Evolutionary conservation across 2,888 invertebrate species (phyloP).

Genomic region (Lucinisca nassula): DNA sequence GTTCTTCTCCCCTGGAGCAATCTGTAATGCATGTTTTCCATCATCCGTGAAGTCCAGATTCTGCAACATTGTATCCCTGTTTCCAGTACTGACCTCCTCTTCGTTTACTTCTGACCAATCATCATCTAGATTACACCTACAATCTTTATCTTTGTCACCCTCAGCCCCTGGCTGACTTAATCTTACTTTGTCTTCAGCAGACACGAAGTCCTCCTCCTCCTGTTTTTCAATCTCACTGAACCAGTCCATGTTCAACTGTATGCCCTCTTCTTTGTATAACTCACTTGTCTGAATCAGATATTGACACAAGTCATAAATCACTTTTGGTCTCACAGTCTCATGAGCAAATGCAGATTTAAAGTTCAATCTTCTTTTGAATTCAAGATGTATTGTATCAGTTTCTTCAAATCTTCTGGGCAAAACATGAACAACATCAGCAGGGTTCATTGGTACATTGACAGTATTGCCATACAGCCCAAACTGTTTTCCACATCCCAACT

Average conservation of each 20-base stretch:
- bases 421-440: constrained; percentile 17
- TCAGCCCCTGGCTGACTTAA: no score
- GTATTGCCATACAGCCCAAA: constrained; percentile 53
- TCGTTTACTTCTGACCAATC: constrained; percentile 42
- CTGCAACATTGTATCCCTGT: constrained; percentile 50
- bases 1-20: constrained; percentile 49
- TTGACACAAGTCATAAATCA: constrained; percentile 49
- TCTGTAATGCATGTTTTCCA: constrained; percentile 52
- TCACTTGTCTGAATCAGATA: constrained; percentile 53
- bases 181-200: not conserved
- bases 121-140: constrained; percentile 8
- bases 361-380: constrained; percentile 31
- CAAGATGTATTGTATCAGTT: constrained; percentile 48
- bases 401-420: no score
- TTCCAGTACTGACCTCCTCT: constrained; percentile 41
- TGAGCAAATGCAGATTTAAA: constrained; percentile 29
- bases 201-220: constrained; percentile 12
- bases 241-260: constrained; percentile 35
- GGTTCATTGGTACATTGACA: constrained; percentile 62
- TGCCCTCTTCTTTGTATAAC: constrained; percentile 49
- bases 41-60: constrained; percentile 55
- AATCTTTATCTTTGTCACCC: not conserved
- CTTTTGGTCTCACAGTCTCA: constrained; percentile 56
- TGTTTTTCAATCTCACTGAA: not conserved
- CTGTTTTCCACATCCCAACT: constrained; percentile 51